A percentile compares a stretch with the other conserved stretches of the same genome.
Evolutionary conservation across 2,113 vertebrate species (phyloP).

Genomic region (Charadrius vociferus): DNA sequence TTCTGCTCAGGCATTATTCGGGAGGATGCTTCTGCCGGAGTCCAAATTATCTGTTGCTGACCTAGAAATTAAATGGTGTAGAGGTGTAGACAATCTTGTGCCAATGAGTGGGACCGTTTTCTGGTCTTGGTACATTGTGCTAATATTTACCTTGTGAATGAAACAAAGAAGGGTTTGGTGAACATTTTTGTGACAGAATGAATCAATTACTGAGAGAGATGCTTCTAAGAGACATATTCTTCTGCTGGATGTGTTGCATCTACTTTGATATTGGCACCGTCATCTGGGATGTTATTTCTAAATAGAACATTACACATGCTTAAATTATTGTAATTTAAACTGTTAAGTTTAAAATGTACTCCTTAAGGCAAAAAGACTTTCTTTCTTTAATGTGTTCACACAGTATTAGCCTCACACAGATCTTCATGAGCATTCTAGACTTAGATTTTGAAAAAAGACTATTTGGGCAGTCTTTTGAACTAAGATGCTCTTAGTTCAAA

Average conservation of each 20-base stretch:
- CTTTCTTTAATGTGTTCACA: background rate
- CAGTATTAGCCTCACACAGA: background rate
- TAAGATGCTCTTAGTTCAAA: background rate
- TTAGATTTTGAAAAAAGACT: background rate
- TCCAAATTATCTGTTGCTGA: background rate
- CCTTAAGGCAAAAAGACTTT: background rate
- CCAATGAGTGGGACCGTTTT: accelerated
- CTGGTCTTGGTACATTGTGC: background rate
- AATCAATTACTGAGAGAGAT: background rate
- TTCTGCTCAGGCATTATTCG: background rate
- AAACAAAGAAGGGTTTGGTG: background rate
- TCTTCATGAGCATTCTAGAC: background rate
- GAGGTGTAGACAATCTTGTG: background rate
- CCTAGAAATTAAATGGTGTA: background rate
- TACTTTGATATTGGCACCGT: background rate
- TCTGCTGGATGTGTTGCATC: background rate
- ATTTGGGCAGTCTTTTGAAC: accelerated
- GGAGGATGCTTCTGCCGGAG: background rate
- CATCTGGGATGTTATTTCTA: background rate
- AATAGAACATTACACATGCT: background rate
- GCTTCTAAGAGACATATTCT: background rate
- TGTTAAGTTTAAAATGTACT: background rate
- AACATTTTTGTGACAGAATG: background rate
- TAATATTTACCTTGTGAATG: background rate
- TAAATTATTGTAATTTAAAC: background rate